These are phyloP conservation scores for Acipenser ruthenus DNA, from an alignment of 2,797 vertebrate genomes.

Conservation along the genomic window DNA sequence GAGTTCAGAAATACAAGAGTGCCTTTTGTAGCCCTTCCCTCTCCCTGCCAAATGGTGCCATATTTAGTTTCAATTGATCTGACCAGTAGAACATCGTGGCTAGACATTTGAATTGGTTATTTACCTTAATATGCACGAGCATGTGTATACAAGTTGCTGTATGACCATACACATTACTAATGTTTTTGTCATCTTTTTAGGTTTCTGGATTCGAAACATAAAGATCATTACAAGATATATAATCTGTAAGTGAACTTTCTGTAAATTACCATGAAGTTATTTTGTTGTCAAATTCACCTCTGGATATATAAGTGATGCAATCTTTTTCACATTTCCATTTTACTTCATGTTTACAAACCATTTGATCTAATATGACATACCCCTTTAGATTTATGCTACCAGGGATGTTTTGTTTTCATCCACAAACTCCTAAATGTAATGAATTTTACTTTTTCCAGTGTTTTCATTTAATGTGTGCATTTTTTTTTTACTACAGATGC, in stretches of 20 bases:
- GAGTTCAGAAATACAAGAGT: too few relatives aligned
- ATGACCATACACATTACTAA: slow-evolving; percentile 8
- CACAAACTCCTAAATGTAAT: not conserved
- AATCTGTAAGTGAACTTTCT: slow-evolving; percentile 83
- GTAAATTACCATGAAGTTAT: not conserved
- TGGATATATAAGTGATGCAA: not conserved
- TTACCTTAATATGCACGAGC: too few relatives aligned
- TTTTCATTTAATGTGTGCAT: slow-evolving; percentile 19
- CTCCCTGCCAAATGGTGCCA: too few relatives aligned
- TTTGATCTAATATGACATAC: not conserved
- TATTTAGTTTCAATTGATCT: too few relatives aligned
- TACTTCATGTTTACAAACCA: not conserved
- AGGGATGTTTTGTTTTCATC: not conserved
- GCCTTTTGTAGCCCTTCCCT: too few relatives aligned
- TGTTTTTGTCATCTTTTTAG: slow-evolving; percentile 51
- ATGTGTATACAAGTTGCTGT: too few relatives aligned
- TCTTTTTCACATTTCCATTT: not conserved
- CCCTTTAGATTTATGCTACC: too few relatives aligned
- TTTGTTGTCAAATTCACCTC: slow-evolving; percentile 4
- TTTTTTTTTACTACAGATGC: slow-evolving; percentile 62
- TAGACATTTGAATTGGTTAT: too few relatives aligned
- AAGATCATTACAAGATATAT: slow-evolving; percentile 99
- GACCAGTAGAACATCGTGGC: too few relatives aligned
- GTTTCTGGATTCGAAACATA: slow-evolving; percentile 96
- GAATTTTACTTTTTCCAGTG: not conserved